Base-by-base conservation (phyloP, 2,888 invertebrate species). In the Pollenia griseotomentosa region DNA sequence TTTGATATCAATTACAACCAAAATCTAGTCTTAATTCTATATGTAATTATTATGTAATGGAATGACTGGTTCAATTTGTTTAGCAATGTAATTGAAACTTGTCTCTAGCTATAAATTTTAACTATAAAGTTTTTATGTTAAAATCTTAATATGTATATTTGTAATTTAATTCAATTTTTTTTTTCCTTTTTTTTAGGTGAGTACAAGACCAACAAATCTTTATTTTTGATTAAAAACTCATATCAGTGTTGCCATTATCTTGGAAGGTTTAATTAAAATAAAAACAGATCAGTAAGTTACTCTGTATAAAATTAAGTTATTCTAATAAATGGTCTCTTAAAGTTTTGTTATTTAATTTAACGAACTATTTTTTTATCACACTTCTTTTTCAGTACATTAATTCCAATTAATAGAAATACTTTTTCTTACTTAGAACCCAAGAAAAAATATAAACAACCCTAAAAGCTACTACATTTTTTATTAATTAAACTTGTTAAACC, bases 161-260 rank as follows among this genome's bases (percentile, higher is more conserved):
- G 12, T 57, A 57, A 19, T 46, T 48, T 48, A 46, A 46, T 59
- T 59, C 2, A 71, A n/a, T 40, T 44, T 44, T 42, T 53, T 23
- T 33, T 12, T 11, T 19, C 65, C 7, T 71, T 59, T 65, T 71
- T 81, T 70, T 70, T 65, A 81, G 73, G 61, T 80, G 53, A 75
- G 81, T 85, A 80, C 71, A 19, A 55, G 12, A 63, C 8, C n/a
- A 44, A 14, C 19, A 33, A 44, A 11, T 4, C 3, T 9, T 4
- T 55, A 65, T 65, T 7, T 14, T 68, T 23, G 6, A 1, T 0
- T 10, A 2, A 7, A 42, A 11, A 10, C 1, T 65, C 3, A 14
- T 46, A 44, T 16, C 11, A 44, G 12, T 19, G 19, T 19, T 65
- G 16, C 44, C 16, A 16, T 11, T 44, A 16, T 6, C 11, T 33